Conservation (phyloP, 2,113 vertebrate species). For the Clarias batrachus region DNA sequence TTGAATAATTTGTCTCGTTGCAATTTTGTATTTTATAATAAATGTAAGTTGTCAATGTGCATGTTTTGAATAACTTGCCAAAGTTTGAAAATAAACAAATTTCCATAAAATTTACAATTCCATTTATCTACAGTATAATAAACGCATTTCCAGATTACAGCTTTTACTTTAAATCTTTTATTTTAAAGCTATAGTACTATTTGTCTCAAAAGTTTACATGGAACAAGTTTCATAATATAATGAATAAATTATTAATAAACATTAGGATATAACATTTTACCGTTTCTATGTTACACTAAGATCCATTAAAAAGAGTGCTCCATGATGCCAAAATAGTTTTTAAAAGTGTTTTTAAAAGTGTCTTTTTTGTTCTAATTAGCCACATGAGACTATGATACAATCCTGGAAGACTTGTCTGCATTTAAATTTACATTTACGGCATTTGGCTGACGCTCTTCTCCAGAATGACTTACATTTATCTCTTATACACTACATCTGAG, state of each 20-base stretch:
- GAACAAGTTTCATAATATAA: neutral
- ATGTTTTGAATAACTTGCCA: neutral
- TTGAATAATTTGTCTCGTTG: slow-evolving; percentile 8
- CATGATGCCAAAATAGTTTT: neutral
- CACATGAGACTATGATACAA: neutral
- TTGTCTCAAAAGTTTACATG: neutral
- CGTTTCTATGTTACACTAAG: neutral
- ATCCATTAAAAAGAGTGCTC: neutral
- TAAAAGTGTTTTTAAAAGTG: neutral
- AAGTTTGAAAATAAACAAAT: neutral
- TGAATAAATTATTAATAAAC: neutral
- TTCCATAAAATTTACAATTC: neutral
- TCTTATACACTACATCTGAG: no score
- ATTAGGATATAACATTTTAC: neutral
- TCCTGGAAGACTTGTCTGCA: neutral
- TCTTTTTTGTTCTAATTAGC: neutral
- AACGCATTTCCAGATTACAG: neutral
- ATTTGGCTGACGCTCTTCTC: no score
- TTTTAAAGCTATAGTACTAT: neutral
- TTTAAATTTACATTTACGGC: neutral
- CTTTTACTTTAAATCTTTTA: neutral
- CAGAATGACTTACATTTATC: no score
- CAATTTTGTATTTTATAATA: neutral
- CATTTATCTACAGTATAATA: neutral
- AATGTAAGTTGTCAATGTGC: neutral